Percentiles rank a stretch among this genome's conserved stretches.
phyloP scores from a whole-genome alignment of 2,888 invertebrate genomes.

The Rotaria macrura region DNA sequence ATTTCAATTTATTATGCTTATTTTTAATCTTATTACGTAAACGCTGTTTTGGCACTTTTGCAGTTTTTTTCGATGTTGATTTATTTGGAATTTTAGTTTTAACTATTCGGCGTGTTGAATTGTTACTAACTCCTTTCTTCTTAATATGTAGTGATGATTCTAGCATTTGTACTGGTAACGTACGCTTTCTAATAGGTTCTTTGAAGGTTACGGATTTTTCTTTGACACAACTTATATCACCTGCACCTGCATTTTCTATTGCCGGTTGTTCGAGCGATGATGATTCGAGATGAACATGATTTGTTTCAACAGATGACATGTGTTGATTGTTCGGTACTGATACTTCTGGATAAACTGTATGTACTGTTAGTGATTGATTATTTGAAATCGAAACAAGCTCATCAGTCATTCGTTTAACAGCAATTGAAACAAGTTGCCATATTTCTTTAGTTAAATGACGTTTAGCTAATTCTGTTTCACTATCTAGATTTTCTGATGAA shows the following conservation, averaged over 20 bases:
- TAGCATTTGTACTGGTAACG: not conserved
- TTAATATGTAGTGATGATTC: not conserved
- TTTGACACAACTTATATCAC: not conserved
- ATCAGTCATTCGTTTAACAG: conserved; percentile 14
- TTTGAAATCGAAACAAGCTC: not conserved
- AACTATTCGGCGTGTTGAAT: not conserved
- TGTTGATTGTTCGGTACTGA: not conserved
- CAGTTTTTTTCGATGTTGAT: not conserved
- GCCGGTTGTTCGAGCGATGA: not conserved
- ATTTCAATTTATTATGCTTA: not conserved
- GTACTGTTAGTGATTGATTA: not conserved
- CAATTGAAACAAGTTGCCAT: conserved; percentile 12
- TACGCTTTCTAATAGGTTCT: not conserved
- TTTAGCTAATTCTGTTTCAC: conserved; percentile 3
- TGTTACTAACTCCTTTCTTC: not conserved
- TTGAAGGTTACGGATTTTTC: not conserved
- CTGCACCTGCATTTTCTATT: not conserved
- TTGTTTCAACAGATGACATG: not conserved
- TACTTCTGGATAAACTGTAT: not conserved
- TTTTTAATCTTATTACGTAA: too few relatives aligned
- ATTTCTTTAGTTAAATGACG: conserved; percentile 23
- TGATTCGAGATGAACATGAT: not conserved
- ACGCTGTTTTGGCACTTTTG: not conserved
- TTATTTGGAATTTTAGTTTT: not conserved
- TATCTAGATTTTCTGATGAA: not conserved